These are phyloP conservation scores for Merodon equestris DNA, from an alignment of 2,888 invertebrate genomes.

Conservation along the genomic window DNA sequence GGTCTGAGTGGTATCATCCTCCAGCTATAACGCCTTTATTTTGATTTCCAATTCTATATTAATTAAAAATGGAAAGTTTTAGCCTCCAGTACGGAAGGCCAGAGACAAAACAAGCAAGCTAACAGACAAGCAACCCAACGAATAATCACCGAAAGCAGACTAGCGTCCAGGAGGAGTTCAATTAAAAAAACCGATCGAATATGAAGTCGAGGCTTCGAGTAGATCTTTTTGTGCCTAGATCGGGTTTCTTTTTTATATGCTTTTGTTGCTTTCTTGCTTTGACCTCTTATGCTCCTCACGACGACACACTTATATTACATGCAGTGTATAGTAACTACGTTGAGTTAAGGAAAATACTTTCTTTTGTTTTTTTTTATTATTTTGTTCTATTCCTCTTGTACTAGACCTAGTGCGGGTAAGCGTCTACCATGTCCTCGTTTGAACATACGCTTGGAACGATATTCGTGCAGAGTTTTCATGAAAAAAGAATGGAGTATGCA, in stretches of 20 bases:
- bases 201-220: not conserved
- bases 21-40: constrained; percentile 14
- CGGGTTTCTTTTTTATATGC: too few species aligned
- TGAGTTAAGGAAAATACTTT: constrained; percentile 51
- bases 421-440: constrained; percentile 37
- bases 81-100: not conserved
- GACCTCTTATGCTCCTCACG: constrained; percentile 55
- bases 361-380: constrained; percentile 43
- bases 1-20: constrained; percentile 37
- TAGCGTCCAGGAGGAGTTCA: constrained; percentile 13
- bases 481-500: constrained; percentile 26
- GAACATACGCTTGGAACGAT: constrained; percentile 28
- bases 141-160: too few species aligned
- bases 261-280: not conserved
- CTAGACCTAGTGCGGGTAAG: too few species aligned
- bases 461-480: constrained; percentile 58
- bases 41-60: constrained; percentile 28
- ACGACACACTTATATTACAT: constrained; percentile 39
- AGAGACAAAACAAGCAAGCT: too few species aligned
- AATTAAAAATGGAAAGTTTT: constrained; percentile 53
- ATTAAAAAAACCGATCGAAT: constrained; percentile 48
- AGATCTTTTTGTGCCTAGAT: constrained; percentile 41
- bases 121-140: too few species aligned
- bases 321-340: too few species aligned
- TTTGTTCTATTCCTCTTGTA: constrained; percentile 1